Percentiles rank a stretch among this genome's conserved stretches.
Conservation (phyloP, 2,888 invertebrate genomes). For the Dascillus cervinus region DNA sequence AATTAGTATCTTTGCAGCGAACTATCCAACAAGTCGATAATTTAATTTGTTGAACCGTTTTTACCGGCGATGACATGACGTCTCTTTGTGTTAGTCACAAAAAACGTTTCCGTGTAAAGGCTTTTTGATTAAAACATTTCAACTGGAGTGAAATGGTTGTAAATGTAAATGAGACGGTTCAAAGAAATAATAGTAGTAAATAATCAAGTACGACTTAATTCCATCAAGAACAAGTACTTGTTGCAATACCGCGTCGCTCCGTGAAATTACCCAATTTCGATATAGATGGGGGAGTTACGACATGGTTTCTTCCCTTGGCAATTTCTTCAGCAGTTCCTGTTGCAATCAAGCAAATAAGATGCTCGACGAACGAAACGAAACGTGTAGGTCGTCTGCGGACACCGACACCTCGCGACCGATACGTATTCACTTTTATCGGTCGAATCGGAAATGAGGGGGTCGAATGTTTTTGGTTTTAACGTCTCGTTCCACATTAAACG, state of each 20-base stretch:
- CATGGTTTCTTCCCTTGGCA: slow-evolving; percentile 19
- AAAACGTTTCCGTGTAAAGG: no score
- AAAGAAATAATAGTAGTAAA: background rate
- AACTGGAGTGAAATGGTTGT: background rate
- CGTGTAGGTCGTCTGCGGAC: no score
- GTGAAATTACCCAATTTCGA: slow-evolving; percentile 22
- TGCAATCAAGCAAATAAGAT: slow-evolving; percentile 21
- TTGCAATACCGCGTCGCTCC: slow-evolving; percentile 17
- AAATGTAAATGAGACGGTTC: background rate
- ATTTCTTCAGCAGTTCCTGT: slow-evolving; percentile 15
- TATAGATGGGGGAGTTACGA: slow-evolving; percentile 21
- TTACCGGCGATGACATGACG: no score
- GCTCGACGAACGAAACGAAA: slow-evolving; percentile 2
- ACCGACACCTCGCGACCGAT: no score
- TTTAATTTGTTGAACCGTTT: no score
- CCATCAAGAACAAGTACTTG: slow-evolving; percentile 12
- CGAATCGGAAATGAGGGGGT: no score
- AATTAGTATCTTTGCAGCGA: no score
- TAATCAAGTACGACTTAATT: slow-evolving; percentile 10
- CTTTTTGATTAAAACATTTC: background rate
- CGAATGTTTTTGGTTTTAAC: no score
- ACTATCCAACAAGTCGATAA: no score
- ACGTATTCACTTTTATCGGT: no score
- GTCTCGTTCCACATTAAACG: no score
- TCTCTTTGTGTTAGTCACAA: no score